Evolutionary conservation across 2,888 invertebrate species (phyloP).

Genomic region (Drosophila crucigera): DNA sequence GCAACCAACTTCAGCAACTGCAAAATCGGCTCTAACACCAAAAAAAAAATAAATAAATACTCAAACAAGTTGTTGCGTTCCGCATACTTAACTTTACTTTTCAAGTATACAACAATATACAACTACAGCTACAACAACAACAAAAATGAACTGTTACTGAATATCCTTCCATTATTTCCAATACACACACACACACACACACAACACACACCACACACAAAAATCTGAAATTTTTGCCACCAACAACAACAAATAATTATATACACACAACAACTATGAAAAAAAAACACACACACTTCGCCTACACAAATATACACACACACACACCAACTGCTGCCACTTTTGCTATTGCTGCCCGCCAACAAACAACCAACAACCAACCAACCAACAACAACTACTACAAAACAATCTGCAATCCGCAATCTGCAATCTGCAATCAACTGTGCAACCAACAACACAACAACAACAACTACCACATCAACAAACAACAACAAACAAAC

Average conservation of each 20-base stretch:
- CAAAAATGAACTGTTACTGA: slow-evolving; percentile 79
- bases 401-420: slow-evolving; percentile 62
- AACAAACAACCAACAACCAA: slow-evolving; percentile 49
- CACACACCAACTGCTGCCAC: slow-evolving; percentile 78
- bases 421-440: slow-evolving; percentile 72
- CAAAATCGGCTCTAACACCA: slow-evolving; percentile 54
- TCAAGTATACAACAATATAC: slow-evolving; percentile 65
- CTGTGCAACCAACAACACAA: slow-evolving; percentile 62
- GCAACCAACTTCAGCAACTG: slow-evolving; percentile 45
- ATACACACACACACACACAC: slow-evolving; percentile 57
- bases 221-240: slow-evolving; percentile 55
- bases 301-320: slow-evolving; percentile 56
- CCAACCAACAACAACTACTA: slow-evolving; percentile 48
- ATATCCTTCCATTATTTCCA: slow-evolving; percentile 83
- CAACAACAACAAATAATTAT: slow-evolving; percentile 31
- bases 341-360: slow-evolving; percentile 82
- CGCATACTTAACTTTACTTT: slow-evolving; percentile 72
- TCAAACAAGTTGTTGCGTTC: slow-evolving; percentile 63
- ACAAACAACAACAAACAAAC: slow-evolving; percentile 55
- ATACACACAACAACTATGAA: slow-evolving; percentile 34
- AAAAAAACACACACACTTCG: slow-evolving; percentile 38
- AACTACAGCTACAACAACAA: slow-evolving; percentile 31
- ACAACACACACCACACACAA: slow-evolving; percentile 43
- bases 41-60: slow-evolving; percentile 23
- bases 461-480: slow-evolving; percentile 41